A percentile compares a stretch with the other conserved stretches of the same genome.
phyloP scores from a whole-genome alignment of 2,113 vertebrate species.

The Dicaeum eximium region DNA sequence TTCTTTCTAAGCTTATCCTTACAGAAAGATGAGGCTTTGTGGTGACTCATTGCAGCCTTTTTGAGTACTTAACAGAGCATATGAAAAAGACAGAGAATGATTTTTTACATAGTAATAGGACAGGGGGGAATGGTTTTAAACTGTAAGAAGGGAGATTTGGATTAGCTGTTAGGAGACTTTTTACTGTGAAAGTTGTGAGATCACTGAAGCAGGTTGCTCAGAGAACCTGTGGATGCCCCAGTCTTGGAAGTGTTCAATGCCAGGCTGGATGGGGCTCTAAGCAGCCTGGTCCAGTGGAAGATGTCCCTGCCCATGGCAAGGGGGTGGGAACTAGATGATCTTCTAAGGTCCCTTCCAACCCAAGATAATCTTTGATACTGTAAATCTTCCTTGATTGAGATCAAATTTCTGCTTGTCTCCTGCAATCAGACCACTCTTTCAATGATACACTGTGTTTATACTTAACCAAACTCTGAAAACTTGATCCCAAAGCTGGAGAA shows the following conservation, averaged over 20 bases:
- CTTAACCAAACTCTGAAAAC: neutral
- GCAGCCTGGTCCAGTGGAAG: neutral
- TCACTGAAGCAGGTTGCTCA: neutral
- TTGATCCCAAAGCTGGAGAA: neutral
- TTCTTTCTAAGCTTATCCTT: neutral
- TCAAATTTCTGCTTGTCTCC: neutral
- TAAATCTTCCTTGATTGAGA: neutral
- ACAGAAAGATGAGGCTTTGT: accelerated
- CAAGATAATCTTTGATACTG: neutral
- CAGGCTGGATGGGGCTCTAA: neutral
- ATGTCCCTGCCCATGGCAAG: neutral
- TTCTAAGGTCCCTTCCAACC: neutral
- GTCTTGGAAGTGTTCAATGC: neutral
- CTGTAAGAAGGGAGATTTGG: neutral
- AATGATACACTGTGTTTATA: neutral
- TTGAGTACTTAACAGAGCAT: neutral
- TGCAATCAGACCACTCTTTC: neutral
- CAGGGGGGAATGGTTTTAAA: neutral
- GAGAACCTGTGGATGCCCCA: neutral
- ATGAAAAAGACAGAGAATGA: neutral
- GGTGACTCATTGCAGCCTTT: neutral
- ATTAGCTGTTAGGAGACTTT: neutral
- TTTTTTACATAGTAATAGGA: neutral
- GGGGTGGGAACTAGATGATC: neutral
- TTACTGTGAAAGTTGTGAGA: neutral